phyloP scores from a whole-genome alignment of 2,888 invertebrate genomes.

The Caenorhabditis sp. region DNA sequence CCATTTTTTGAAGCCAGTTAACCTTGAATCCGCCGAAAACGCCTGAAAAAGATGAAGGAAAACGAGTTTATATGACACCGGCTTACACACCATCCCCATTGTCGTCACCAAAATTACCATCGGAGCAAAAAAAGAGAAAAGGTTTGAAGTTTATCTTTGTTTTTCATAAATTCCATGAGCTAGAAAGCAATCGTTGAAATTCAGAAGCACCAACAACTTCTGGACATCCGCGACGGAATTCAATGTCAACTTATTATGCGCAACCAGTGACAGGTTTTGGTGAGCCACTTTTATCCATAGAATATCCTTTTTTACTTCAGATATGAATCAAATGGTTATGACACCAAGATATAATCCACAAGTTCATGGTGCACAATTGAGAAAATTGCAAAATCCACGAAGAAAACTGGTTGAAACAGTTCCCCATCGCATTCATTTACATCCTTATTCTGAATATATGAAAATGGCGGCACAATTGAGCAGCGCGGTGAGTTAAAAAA shows the following conservation, averaged over 20 bases:
- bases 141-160: background rate
- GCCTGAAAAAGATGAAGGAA: background rate
- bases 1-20: background rate
- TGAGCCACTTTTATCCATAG: background rate
- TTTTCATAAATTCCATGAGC: no score
- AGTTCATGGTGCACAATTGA: background rate
- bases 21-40: background rate
- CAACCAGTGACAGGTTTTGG: background rate
- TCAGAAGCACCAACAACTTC: background rate
- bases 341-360: background rate
- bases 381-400: background rate
- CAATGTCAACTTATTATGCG: no score
- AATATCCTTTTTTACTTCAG: no score
- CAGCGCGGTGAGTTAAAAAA: background rate
- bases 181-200: background rate
- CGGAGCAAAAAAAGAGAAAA: background rate
- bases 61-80: background rate
- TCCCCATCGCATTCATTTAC: background rate
- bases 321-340: background rate
- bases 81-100: background rate
- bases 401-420: background rate
- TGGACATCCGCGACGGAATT: background rate
- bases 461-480: background rate
- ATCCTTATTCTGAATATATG: background rate
- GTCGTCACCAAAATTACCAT: background rate